These are phyloP conservation scores for Climacteris rufus DNA, from an alignment of 2,113 vertebrate species.

Conservation along the genomic window DNA sequence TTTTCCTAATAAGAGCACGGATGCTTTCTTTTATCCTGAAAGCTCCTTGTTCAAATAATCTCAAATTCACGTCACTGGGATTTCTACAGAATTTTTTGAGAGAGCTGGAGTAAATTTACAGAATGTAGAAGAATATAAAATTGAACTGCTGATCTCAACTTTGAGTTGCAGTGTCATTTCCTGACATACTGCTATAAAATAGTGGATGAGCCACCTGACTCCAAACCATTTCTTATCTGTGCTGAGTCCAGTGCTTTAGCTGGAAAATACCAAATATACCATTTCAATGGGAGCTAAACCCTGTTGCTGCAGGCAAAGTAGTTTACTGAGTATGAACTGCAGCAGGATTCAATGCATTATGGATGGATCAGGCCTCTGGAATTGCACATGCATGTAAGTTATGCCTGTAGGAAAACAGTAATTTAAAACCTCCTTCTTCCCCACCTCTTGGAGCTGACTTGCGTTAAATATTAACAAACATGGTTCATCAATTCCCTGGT, in stretches of 20 bases:
- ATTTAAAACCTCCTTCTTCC: slow-evolving; percentile 42
- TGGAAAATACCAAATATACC: background rate
- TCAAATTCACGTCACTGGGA: background rate
- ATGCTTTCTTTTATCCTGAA: background rate
- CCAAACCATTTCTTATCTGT: background rate
- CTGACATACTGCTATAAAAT: background rate
- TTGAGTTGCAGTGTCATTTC: background rate
- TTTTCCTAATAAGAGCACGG: background rate
- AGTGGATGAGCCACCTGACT: background rate
- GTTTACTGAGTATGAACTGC: background rate
- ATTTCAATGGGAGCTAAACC: background rate
- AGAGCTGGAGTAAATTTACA: background rate
- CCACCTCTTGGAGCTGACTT: slow-evolving; percentile 1
- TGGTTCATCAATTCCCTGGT: slow-evolving; percentile 25
- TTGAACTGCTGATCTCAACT: background rate
- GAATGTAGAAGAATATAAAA: background rate
- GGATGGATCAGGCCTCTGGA: background rate
- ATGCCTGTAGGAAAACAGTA: slow-evolving; percentile 13
- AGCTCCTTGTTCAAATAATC: background rate
- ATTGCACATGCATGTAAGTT: background rate
- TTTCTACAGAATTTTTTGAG: background rate
- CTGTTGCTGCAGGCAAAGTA: background rate
- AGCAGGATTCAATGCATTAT: background rate
- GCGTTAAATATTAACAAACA: slow-evolving; percentile 60
- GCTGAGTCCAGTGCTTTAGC: background rate